phyloP scores from a whole-genome alignment of 2,888 invertebrate species.

The Tromatobia lineatoria region DNA sequence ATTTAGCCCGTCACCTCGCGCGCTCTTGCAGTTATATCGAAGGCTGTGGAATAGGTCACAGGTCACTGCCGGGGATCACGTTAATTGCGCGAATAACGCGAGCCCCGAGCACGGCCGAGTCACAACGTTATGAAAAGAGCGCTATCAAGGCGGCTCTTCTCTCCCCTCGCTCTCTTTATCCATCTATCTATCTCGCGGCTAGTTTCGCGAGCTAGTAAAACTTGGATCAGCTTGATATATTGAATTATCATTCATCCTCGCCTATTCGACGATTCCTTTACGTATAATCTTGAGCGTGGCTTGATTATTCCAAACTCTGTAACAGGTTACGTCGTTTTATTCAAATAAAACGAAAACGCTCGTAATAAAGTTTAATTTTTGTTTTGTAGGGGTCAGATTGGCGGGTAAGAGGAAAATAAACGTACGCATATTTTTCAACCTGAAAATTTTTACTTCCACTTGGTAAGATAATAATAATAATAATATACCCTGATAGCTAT shows the following conservation, averaged over 20 bases:
- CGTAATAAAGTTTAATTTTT: too few relatives aligned
- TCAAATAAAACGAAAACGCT: too few relatives aligned
- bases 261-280: constrained; percentile 14
- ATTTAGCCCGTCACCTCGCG: constrained; percentile 23
- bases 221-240: constrained; percentile 15
- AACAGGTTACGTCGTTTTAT: neutral
- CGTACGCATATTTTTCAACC: too few relatives aligned
- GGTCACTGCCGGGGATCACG: constrained; percentile 49
- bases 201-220: constrained; percentile 14
- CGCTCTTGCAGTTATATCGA: constrained; percentile 42
- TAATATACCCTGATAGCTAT: too few relatives aligned
- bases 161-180: too few relatives aligned
- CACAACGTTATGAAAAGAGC: neutral
- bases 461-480: too few relatives aligned
- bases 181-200: neutral
- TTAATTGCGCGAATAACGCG: constrained; percentile 58
- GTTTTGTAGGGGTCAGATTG: too few relatives aligned
- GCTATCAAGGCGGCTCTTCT: too few relatives aligned
- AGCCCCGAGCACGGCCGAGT: neutral
- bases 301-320: neutral
- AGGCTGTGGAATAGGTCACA: constrained; percentile 51
- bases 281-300: neutral
- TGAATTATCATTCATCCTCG: constrained; percentile 32
- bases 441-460: too few relatives aligned
- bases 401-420: too few relatives aligned